Percentiles rank a stretch among this genome's conserved stretches.
These are phyloP conservation scores for Phoenicopterus ruber DNA, from an alignment of 2,113 vertebrate species.

Conservation along the genomic window DNA sequence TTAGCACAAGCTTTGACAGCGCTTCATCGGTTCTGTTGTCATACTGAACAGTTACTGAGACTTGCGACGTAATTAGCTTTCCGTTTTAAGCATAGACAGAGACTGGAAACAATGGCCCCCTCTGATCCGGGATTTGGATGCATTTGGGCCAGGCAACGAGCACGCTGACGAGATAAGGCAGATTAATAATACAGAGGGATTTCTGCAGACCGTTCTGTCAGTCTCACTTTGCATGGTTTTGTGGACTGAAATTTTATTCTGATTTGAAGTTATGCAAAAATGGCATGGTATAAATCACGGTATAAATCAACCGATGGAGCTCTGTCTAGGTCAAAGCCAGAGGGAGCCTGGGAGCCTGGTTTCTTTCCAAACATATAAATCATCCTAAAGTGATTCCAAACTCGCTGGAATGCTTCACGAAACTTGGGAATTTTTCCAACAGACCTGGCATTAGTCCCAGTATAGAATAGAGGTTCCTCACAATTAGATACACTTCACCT, in stretches of 20 bases:
- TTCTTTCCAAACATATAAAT: conserved; percentile 47
- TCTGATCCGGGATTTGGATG: conserved; percentile 37
- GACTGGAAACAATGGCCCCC: not conserved
- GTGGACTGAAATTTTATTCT: not conserved
- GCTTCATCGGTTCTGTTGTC: not conserved
- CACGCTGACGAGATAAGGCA: not conserved
- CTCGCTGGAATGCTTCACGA: not conserved
- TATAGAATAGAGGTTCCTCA: not conserved
- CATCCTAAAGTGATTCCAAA: conserved; percentile 51
- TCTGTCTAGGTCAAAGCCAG: conserved; percentile 41
- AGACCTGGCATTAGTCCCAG: not conserved
- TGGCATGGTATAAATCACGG: not conserved
- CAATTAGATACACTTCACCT: not conserved
- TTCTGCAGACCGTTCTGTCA: not conserved
- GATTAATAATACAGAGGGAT: conserved; percentile 7
- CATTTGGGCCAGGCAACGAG: conserved; percentile 6
- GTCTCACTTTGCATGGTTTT: not conserved
- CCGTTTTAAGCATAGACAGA: not conserved
- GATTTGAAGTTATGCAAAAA: not conserved
- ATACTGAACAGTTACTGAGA: not conserved
- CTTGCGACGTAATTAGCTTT: not conserved
- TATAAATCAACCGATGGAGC: not conserved
- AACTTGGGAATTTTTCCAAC: conserved; percentile 36
- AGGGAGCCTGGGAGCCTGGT: conserved; percentile 33
- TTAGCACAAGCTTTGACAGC: not conserved